Base-by-base conservation (phyloP, 2,113 vertebrate species). In the Poeciliopsis turrubarensis region DNA sequence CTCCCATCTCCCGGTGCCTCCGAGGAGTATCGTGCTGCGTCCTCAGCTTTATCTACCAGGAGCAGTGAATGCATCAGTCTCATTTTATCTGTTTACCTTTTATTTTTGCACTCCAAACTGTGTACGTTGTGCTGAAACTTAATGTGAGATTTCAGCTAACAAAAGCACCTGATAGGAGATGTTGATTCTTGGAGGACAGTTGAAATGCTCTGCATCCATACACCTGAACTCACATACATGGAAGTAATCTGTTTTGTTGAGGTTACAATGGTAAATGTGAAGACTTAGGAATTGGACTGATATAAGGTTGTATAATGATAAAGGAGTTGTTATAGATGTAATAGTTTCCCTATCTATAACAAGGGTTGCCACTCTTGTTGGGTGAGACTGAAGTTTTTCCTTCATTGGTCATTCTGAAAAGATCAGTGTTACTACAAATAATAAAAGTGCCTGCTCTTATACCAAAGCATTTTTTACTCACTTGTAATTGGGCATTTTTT, bases 211-310 rank as follows among this genome's bases (percentile, higher is more conserved):
- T 72, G 31, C 44, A 65, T 30, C 75, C 84, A 41, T 75, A 89
- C 75, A 47, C 41, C 62, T n/a, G 22, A 57, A n/a, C 72, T 68
- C 60, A 37, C 70, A 65, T 60, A 34, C 34, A 67, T 64, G 81
- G 41, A 87, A 87, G 84, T 74, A 82, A 84, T 88, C 68, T 78
- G 71, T 82, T 81, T 85, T 75, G 65, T 83, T 77, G 78, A 77
- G 85, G 74, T 60, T 72, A 79, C 51, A 81, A 57, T 68, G 81
- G 65, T 64, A 85, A 83, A 85, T 73, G 74, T 10, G 32, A 47
- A 47, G 81, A 73, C 77, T 86, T 72, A 65, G 68, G 74, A 76
- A 83, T 82, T 85, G 30, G 73, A 57, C 73, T 86, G 8, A n/a
- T 57, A 57, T 3, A 57, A 22, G 9, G 9, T 57, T 57, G 8